Base-by-base conservation (phyloP, 1,140 invertebrate genomes). In the Drosophila lowei region DNA sequence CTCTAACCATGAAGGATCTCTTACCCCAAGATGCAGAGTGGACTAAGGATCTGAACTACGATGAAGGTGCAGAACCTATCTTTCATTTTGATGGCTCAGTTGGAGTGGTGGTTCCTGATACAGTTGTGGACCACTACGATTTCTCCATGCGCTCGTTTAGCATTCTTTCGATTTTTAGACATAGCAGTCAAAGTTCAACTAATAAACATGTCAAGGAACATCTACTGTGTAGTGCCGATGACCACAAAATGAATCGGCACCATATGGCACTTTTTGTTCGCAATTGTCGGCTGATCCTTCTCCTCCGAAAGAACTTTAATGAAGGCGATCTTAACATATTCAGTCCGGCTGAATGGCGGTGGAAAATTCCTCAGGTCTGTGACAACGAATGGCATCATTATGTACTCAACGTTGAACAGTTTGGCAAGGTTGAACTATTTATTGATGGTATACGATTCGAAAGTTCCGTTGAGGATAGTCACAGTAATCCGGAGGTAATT, bases 311-410 rank as follows among this genome's bases (percentile, higher is more conserved):
- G 56, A 98, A 99, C 92, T 98, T 98, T 90, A 96, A 96, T 38
- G 95, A 98, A 84, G 96, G 97, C 9, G 97, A 98, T 89, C 94
- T 98, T 30, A 98, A 99, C 91, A 98, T 98, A 61, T 99, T 99
- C 93, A 94, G 97, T 50, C 98, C 98, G 0, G 98, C 98, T 13
- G 99, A 99, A 92, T 99, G 98, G 97, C 94, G 98, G 63, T 98
- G 97, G 97, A 97, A 97, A 89, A 92, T 98, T 49, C 94, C 95
- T 2, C 92, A 97, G 94, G 96, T 98, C 6, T 99, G 98, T 93
- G 98, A 99, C 92, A 96, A 98, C 92, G 96, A 98, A 90, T 99
- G 99, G 99, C 99, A 99, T 94, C 98, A 99, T 92, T 99, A 98
- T 92, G 96, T 98, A 0, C 93, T 99, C 18, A 97, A 97, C 86